Evolutionary conservation across 2,113 vertebrate genomes (phyloP).

Genomic region (Furnarius figulus): DNA sequence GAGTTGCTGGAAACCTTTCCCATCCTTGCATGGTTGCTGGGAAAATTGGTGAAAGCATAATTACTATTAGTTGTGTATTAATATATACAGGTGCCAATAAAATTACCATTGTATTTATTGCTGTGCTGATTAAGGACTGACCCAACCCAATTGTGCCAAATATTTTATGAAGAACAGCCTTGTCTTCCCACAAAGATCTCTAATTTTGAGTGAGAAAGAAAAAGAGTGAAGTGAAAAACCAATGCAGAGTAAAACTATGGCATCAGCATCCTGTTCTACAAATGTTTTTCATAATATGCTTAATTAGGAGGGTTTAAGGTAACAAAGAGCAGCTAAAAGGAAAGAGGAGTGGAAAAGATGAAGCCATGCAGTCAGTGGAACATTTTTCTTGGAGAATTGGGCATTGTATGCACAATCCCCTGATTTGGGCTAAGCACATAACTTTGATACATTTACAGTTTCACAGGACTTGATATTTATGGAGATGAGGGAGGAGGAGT

Average conservation of each 20-base stretch:
- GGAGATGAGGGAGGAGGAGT: background rate
- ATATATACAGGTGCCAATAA: background rate
- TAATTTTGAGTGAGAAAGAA: background rate
- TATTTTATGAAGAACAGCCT: background rate
- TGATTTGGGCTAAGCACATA: background rate
- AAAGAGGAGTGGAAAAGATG: background rate
- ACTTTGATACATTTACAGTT: background rate
- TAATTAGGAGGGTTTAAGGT: background rate
- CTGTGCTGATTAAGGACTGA: background rate
- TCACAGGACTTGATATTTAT: background rate
- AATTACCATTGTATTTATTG: background rate
- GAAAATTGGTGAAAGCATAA: background rate
- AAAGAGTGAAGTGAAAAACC: background rate
- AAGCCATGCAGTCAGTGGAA: background rate
- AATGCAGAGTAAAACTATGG: background rate
- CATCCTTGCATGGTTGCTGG: background rate
- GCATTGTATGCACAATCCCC: background rate
- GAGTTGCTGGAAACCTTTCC: background rate
- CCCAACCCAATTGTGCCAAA: background rate
- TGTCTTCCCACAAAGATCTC: background rate
- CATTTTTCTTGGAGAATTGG: background rate
- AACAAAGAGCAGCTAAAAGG: background rate
- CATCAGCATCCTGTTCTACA: background rate
- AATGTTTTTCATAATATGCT: background rate
- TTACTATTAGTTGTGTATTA: background rate